Evolutionary conservation across 2,888 invertebrate genomes (phyloP), one percentile per base, ranked within the genome.

Genomic region (Autographa gamma): DNA sequence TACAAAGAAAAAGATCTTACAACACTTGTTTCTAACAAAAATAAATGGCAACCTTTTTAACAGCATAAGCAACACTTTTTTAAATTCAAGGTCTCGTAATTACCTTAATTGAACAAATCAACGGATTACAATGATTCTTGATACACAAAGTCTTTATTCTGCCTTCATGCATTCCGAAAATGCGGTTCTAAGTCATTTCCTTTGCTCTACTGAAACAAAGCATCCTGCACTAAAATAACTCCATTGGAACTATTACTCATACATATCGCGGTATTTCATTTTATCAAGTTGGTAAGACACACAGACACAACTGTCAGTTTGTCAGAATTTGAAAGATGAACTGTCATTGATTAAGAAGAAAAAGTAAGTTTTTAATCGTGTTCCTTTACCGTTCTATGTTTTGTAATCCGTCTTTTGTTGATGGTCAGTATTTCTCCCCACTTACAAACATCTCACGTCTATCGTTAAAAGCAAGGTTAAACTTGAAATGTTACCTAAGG

Each of bases 211-310:
- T 69, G 69, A 79, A 79, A 71, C 82, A 83, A 70, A 82, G 81
- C 81, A 83, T 83, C 79, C 81, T 56, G 62, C 73, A 71, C 77
- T 56, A 79, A 79, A 72, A 81, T 80, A 83, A 77, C 67, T 77
- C 18, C 52, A 61, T 72, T 66, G 72, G 66, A 72, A 63, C 65
- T 19, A 56, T 79, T 76, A 79, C 61, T 79, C 63, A 70, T 62
- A 63, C 43, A 31, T 62, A 75, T 63, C n/a, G 65, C 59, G 52
- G 25, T 54, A 3, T 56, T 59, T 66, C 18, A 63, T 16, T 54
- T 25, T 11, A 56, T 56, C 25, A 48, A 48, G 54, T 56, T 56
- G 54, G 54, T 56, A 56, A 56, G 25, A 56, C 54, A 4, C n/a
- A n/a, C n/a, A n/a, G n/a, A n/a, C n/a, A n/a, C n/a, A 9, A 4